Percentiles rank a stretch among this genome's conserved stretches.
Evolutionary conservation across 92 coral and sea anemone species (phyloP).

Genomic region (Chrysogorgia sp.): DNA sequence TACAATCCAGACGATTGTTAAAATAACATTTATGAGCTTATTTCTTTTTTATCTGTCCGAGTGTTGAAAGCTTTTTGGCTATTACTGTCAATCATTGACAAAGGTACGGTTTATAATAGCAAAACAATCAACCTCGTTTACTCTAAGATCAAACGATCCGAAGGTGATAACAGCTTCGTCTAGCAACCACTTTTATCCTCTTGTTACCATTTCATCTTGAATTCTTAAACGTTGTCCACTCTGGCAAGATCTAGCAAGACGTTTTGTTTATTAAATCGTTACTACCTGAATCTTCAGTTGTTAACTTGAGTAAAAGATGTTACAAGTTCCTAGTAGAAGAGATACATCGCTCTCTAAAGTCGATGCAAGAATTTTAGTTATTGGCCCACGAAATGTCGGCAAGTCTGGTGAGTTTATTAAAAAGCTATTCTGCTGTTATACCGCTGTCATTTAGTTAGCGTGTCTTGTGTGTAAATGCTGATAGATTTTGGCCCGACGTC

Average conservation of each 20-base stretch:
- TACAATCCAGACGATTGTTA: neutral
- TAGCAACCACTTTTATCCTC: neutral
- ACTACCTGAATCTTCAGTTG: no score
- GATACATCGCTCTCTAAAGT: constrained; percentile 22
- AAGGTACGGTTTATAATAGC: constrained; percentile 7
- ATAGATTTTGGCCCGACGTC: no score
- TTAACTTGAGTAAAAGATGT: neutral
- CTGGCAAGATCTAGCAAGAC: neutral
- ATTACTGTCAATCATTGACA: constrained; percentile 22
- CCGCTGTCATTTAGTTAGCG: no score
- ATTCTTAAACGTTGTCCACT: neutral
- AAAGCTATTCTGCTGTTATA: no score
- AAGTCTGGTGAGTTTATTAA: constrained; percentile 68
- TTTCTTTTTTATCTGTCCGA: neutral
- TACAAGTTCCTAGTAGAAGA: constrained; percentile 26
- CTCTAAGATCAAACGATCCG: constrained; percentile 33
- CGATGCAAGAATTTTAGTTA: constrained; percentile 69
- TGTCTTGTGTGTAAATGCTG: no score
- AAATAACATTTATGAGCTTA: constrained; percentile 8
- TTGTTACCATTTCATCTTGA: constrained; percentile 1
- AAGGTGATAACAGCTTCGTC: neutral
- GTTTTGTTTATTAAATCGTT: no score
- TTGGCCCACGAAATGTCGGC: constrained; percentile 79
- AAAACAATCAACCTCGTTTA: constrained; percentile 39
- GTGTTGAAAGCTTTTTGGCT: neutral